phyloP scores from a whole-genome alignment of 2,797 vertebrate species.

The Notolabrus celidotus region DNA sequence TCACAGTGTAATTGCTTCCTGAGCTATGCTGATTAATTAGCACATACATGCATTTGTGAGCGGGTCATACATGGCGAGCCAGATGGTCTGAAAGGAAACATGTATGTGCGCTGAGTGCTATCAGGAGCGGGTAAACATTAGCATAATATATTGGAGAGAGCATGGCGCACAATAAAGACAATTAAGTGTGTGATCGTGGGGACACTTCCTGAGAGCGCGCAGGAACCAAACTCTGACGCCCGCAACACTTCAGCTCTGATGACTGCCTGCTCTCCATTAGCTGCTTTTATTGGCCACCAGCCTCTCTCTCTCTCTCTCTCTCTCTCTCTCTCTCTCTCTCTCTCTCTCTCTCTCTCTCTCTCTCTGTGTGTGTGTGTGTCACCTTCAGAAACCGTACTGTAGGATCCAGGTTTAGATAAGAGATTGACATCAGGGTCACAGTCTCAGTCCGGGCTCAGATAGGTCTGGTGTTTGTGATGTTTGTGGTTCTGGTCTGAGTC shows the following conservation, averaged over 20 bases:
- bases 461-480: neutral
- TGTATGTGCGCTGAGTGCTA: conserved; percentile 70
- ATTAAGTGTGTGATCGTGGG: conserved; percentile 72
- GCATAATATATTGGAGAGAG: conserved; percentile 78
- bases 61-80: conserved; percentile 79
- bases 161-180: conserved; percentile 77
- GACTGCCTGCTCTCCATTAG: conserved; percentile 52
- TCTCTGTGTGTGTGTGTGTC: neutral
- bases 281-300: conserved; percentile 34
- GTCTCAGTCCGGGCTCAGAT: neutral
- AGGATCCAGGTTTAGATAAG: neutral
- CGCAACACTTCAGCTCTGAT: conserved; percentile 49
- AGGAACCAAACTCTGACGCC: conserved; percentile 65
- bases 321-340: no score
- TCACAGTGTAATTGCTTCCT: conserved; percentile 83
- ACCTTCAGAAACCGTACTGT: conserved; percentile 2
- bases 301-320: neutral
- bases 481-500: no score
- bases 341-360: no score
- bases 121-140: conserved; percentile 75
- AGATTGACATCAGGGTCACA: neutral
- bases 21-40: conserved; percentile 87
- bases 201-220: conserved; percentile 65
- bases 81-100: conserved; percentile 81
- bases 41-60: conserved; percentile 81